Evolutionary conservation across 2,888 invertebrate species (phyloP).

Genomic region (Acanthosepion pharaonis): DNA sequence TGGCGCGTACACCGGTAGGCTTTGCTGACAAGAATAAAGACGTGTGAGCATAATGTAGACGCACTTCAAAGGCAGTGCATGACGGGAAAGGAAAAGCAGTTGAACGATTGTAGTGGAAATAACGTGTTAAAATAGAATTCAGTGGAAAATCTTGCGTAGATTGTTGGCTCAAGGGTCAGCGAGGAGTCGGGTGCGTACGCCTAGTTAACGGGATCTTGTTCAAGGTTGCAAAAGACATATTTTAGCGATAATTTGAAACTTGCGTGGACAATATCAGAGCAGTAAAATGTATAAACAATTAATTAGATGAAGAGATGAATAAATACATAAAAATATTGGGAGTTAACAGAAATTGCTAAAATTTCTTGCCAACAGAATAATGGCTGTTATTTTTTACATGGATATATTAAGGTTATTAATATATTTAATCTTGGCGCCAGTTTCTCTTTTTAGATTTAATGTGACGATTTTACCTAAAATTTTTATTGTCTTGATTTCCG

Average conservation of each 20-base stretch:
- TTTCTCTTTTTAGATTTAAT: too few species aligned
- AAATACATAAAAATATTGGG: background rate
- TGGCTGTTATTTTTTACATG: too few species aligned
- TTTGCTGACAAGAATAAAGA: background rate
- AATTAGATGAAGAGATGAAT: background rate
- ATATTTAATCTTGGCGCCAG: too few species aligned
- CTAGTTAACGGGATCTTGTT: background rate
- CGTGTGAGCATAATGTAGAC: background rate
- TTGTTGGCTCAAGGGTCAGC: background rate
- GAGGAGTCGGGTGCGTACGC: background rate
- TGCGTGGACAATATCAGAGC: background rate
- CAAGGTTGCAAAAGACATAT: background rate
- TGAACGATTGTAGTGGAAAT: background rate
- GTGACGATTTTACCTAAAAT: too few species aligned
- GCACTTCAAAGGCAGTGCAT: slow-evolving; percentile 9
- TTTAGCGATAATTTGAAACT: background rate
- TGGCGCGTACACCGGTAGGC: background rate
- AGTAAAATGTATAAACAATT: background rate
- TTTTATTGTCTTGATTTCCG: too few species aligned
- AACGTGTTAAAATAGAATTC: background rate
- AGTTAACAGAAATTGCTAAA: too few species aligned
- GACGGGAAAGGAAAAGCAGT: background rate
- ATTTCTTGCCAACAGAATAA: too few species aligned
- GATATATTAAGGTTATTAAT: too few species aligned
- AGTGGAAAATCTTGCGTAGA: background rate